phyloP scores from a whole-genome alignment of 2,888 invertebrate species.

The Aleiodes leptofemur region DNA sequence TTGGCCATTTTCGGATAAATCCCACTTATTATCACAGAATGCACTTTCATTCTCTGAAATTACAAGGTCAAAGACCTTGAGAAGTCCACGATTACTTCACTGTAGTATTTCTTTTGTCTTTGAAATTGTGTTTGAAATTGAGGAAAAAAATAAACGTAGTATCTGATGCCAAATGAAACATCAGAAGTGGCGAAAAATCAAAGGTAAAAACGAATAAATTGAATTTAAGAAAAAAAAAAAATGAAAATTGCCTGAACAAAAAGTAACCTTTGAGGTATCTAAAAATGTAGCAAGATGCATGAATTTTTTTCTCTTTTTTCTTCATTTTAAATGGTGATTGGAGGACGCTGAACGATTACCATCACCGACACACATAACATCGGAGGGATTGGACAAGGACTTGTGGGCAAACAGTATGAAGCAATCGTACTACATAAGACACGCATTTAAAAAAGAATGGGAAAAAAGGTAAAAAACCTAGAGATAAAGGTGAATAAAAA shows the following conservation, averaged over 20 bases:
- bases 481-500: slow-evolving; percentile 2
- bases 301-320: background rate
- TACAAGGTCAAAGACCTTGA: slow-evolving; percentile 42
- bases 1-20: slow-evolving; percentile 36
- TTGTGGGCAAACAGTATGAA: slow-evolving; percentile 21
- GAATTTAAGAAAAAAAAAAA: slow-evolving; percentile 6
- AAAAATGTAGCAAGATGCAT: background rate
- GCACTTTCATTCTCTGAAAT: slow-evolving; percentile 8
- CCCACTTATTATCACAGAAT: slow-evolving; percentile 25
- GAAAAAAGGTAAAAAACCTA: background rate
- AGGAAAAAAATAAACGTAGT: background rate
- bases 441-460: slow-evolving; percentile 6
- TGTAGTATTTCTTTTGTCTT: slow-evolving; percentile 33
- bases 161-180: no score
- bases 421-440: slow-evolving; percentile 40
- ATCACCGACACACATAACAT: slow-evolving; percentile 30
- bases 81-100: slow-evolving; percentile 26
- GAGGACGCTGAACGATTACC: slow-evolving; percentile 28
- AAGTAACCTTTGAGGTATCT: background rate
- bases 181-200: no score
- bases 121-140: background rate
- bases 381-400: slow-evolving; percentile 36
- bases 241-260: background rate
- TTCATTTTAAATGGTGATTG: slow-evolving; percentile 12
- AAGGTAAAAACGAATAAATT: no score